Conservation (phyloP, 1,140 invertebrate genomes). For the Scylla paramamosain region DNA sequence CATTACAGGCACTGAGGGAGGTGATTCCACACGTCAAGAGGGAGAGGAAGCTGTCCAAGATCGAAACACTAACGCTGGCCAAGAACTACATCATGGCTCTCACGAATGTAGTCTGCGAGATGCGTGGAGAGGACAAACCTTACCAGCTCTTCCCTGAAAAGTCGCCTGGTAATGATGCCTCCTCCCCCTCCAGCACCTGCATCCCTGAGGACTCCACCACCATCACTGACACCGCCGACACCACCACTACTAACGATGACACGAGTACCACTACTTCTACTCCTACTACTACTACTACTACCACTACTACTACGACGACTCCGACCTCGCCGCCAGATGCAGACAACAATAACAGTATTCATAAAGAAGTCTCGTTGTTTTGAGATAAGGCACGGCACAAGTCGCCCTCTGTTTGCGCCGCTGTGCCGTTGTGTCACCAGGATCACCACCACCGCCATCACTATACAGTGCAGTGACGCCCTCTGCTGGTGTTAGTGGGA, state of each 20-base stretch:
- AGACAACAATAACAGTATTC: conserved; percentile 36
- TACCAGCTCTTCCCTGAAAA: conserved; percentile 80
- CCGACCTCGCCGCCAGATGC: neutral
- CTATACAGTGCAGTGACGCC: neutral
- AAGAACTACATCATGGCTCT: conserved; percentile 95
- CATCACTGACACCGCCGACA: conserved; percentile 1
- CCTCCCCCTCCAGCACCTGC: conserved; percentile 44
- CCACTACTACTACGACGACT: neutral
- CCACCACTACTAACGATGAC: neutral
- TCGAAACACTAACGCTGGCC: conserved; percentile 92
- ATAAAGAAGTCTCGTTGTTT: conserved; percentile 25
- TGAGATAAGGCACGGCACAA: conserved; percentile 14
- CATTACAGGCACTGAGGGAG: conserved; percentile 87
- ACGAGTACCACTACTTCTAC: neutral
- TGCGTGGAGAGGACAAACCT: conserved; percentile 86
- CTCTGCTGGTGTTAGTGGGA: too few species aligned
- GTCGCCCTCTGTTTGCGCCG: neutral
- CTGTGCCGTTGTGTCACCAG: neutral
- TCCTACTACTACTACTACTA: neutral
- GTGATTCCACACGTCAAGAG: conserved; percentile 93
- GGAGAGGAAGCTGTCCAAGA: conserved; percentile 91
- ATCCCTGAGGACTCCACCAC: neutral
- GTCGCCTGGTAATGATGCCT: neutral
- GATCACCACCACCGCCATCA: neutral
- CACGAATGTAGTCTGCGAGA: conserved; percentile 91